Percentiles rank a stretch among this genome's conserved stretches.
These are phyloP conservation scores for Mythimna lalbum DNA, from an alignment of 2,888 invertebrate genomes.

Conservation along the genomic window DNA sequence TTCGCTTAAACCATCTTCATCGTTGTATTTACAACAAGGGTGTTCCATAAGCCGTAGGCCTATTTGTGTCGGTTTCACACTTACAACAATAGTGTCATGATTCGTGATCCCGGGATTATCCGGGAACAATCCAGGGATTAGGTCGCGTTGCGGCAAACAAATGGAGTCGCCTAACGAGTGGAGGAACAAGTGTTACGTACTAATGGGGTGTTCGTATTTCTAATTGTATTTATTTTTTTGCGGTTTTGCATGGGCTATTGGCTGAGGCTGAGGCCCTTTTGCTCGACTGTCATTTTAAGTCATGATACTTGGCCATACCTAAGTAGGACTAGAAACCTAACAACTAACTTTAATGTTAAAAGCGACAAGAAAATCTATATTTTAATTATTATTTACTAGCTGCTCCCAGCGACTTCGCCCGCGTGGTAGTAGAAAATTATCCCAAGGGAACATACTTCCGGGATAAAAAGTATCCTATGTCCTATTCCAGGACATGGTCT, in stretches of 20 bases:
- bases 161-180: slow-evolving; percentile 84
- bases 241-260: slow-evolving; percentile 43
- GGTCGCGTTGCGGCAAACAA: slow-evolving; percentile 89
- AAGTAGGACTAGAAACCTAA: too few species aligned
- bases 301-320: too few species aligned
- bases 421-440: too few species aligned
- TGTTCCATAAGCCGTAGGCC: slow-evolving; percentile 78
- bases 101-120: slow-evolving; percentile 90
- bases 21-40: slow-evolving; percentile 62
- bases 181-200: slow-evolving; percentile 80
- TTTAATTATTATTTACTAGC: too few species aligned
- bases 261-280: not conserved
- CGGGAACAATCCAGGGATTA: slow-evolving; percentile 86
- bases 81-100: slow-evolving; percentile 91
- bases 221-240: slow-evolving; percentile 72
- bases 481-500: too few species aligned
- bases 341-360: too few species aligned
- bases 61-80: slow-evolving; percentile 91
- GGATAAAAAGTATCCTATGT: too few species aligned
- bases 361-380: too few species aligned
- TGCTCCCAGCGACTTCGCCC: too few species aligned
- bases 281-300: not conserved
- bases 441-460: too few species aligned
- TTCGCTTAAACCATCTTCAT: slow-evolving; percentile 48
- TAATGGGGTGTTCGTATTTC: slow-evolving; percentile 84